These are phyloP conservation scores for Anarsia innoxiella DNA, from an alignment of 2,888 invertebrate species.

Conservation along the genomic window DNA sequence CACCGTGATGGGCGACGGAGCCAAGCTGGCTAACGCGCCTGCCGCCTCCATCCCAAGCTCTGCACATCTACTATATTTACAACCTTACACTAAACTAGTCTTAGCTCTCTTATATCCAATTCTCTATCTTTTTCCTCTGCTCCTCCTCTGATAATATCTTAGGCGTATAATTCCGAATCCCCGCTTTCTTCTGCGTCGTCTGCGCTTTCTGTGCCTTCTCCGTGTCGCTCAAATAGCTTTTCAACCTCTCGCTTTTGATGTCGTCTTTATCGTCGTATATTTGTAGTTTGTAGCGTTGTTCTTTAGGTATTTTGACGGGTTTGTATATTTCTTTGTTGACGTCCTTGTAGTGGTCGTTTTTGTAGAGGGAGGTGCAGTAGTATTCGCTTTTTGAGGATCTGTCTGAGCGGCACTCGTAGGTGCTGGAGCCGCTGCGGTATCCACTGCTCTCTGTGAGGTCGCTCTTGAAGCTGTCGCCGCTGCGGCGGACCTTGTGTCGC, in stretches of 20 bases:
- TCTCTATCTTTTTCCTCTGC: conserved; percentile 71
- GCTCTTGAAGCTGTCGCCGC: conserved; percentile 62
- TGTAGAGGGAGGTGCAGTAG: conserved; percentile 64
- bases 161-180: conserved; percentile 83
- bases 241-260: conserved; percentile 44
- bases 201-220: conserved; percentile 61
- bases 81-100: conserved; percentile 59
- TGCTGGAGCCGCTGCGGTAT: conserved; percentile 63
- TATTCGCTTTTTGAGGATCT: conserved; percentile 59
- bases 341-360: conserved; percentile 69
- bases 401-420: conserved; percentile 58
- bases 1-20: conserved; percentile 78
- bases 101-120: conserved; percentile 77
- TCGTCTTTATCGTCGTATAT: conserved; percentile 58
- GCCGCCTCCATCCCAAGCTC: conserved; percentile 62
- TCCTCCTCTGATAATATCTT: conserved; percentile 79
- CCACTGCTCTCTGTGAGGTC: conserved; percentile 66
- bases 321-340: conserved; percentile 66
- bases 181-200: conserved; percentile 65
- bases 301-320: conserved; percentile 67
- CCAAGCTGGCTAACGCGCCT: conserved; percentile 73
- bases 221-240: conserved; percentile 52
- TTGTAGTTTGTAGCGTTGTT: conserved; percentile 61
- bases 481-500: conserved; percentile 49
- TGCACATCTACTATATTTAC: conserved; percentile 66